Conservation (phyloP, 2,797 vertebrate genomes). For the Coranthus polyacanthus region DNA sequence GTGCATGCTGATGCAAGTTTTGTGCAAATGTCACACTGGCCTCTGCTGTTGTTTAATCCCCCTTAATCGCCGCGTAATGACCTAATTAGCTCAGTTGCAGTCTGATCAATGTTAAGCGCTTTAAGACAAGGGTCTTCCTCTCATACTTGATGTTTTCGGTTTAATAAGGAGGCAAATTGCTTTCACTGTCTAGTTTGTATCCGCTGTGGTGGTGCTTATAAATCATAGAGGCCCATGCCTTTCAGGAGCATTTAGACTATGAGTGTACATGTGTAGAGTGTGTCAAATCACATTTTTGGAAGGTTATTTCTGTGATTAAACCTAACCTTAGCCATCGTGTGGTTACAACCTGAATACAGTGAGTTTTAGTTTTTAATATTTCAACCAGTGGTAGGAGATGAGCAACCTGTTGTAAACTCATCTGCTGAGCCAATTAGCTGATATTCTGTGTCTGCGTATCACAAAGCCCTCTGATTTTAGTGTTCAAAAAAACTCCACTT, state of each 20-base stretch:
- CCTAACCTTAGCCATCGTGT: too few relatives aligned
- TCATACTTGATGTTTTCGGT: slow-evolving; percentile 12
- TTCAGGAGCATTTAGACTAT: background rate
- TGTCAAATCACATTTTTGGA: too few relatives aligned
- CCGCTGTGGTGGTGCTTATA: background rate
- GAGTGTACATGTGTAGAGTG: too few relatives aligned
- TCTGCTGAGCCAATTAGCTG: too few relatives aligned
- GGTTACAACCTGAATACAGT: too few relatives aligned
- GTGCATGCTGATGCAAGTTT: slow-evolving; percentile 42
- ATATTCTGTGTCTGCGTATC: too few relatives aligned
- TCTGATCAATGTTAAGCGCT: slow-evolving; percentile 27
- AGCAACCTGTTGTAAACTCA: too few relatives aligned
- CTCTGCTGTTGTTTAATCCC: slow-evolving; percentile 58
- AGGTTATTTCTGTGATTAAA: too few relatives aligned
- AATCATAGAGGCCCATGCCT: background rate
- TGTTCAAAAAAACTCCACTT: too few relatives aligned
- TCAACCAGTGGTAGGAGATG: too few relatives aligned
- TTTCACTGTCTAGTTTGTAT: slow-evolving; percentile 2
- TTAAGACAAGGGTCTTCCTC: slow-evolving; percentile 15
- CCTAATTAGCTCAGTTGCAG: slow-evolving; percentile 47
- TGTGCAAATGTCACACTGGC: slow-evolving; percentile 52
- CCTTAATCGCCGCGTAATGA: slow-evolving; percentile 55
- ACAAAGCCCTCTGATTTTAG: too few relatives aligned
- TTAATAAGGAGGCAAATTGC: slow-evolving; percentile 4
- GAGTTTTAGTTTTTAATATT: too few relatives aligned